Conservation (phyloP, 2,888 invertebrate species). For the Trichogramma dendrolimi region DNA sequence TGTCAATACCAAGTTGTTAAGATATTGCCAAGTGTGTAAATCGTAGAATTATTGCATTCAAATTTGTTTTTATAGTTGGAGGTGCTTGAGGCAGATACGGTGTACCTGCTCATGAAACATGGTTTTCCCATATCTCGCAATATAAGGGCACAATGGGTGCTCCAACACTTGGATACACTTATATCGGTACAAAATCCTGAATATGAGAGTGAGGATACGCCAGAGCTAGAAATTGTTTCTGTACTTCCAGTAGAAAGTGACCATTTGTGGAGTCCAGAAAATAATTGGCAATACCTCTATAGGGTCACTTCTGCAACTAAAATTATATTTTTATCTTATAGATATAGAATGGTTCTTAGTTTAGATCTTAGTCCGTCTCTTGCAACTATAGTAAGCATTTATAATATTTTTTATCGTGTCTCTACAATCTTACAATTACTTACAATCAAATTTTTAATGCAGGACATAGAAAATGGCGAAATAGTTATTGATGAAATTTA, state of each 20-base stretch:
- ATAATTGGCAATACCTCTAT: constrained; percentile 53
- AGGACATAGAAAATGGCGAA: constrained; percentile 60
- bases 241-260: constrained; percentile 58
- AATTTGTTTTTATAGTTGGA: constrained; percentile 38
- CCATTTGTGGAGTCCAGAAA: constrained; percentile 53
- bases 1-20: not conserved
- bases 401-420: not conserved
- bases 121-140: constrained; percentile 70
- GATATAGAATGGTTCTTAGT: constrained; percentile 70
- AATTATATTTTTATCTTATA: constrained; percentile 66
- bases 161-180: constrained; percentile 63
- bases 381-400: constrained; percentile 61
- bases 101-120: constrained; percentile 67
- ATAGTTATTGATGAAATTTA: constrained; percentile 62
- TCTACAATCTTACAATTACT: not conserved
- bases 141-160: constrained; percentile 70
- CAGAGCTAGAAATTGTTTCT: constrained; percentile 63
- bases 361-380: constrained; percentile 76
- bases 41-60: constrained; percentile 5
- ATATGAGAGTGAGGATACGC: constrained; percentile 49
- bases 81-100: constrained; percentile 60
- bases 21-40: not conserved
- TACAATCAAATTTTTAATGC: constrained; percentile 23
- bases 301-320: constrained; percentile 58
- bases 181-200: constrained; percentile 53